Evolutionary conservation across 2,113 vertebrate species (phyloP).

Genomic region (Myotis lucifugus): DNA sequence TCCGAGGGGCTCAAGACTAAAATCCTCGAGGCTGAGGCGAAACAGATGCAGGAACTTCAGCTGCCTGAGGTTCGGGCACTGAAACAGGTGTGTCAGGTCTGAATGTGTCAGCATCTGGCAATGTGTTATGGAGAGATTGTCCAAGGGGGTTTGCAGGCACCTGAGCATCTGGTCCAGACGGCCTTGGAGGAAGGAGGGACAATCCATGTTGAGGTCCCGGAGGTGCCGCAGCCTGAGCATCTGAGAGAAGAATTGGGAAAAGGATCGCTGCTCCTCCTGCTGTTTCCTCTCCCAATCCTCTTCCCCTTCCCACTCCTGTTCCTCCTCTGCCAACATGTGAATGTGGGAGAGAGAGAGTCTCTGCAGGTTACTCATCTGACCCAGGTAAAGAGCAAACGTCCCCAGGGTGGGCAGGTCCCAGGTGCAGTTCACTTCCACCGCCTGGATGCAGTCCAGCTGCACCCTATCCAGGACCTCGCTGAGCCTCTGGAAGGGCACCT

Average conservation of each 20-base stretch:
- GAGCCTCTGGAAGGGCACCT: not conserved
- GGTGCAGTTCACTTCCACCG: not conserved
- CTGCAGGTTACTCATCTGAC: not conserved
- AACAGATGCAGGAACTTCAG: not conserved
- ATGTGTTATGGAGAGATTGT: not conserved
- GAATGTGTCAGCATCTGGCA: not conserved
- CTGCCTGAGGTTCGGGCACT: not conserved
- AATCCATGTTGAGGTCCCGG: not conserved
- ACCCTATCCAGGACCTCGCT: not conserved
- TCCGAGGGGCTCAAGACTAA: not conserved
- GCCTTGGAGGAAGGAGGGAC: not conserved
- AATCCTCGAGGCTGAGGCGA: rapidly evolving
- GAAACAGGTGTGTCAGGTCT: not conserved
- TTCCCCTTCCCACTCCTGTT: no score
- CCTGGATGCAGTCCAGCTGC: not conserved
- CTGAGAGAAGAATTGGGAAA: no score
- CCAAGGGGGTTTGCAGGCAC: not conserved
- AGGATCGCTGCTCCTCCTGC: no score
- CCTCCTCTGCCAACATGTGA: no score
- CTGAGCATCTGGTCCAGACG: not conserved
- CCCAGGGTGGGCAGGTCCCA: not conserved
- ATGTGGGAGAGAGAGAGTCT: not conserved
- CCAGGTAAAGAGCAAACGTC: no score
- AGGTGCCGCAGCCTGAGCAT: no score
- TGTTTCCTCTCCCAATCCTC: no score